Evolutionary conservation across 1,140 invertebrate species (phyloP).

Genomic region (Drosophila lacteicornis): DNA sequence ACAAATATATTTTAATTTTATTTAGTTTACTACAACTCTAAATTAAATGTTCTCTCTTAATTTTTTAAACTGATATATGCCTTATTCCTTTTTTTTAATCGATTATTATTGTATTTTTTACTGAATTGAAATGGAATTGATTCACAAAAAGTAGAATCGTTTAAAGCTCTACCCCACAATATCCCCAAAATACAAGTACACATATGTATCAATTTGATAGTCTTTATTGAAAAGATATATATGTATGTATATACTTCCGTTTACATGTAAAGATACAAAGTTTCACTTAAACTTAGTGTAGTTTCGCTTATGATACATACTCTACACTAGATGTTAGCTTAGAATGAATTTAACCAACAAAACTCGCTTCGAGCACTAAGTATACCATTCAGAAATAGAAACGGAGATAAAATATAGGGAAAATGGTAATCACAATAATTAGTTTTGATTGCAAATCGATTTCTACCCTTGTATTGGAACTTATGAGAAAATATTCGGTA

Average conservation of each 20-base stretch:
- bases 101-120: too few relatives aligned
- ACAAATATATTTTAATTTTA: too few relatives aligned
- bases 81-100: too few relatives aligned
- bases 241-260: conserved; percentile 29
- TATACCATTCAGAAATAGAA: conserved; percentile 60
- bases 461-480: conserved; percentile 4
- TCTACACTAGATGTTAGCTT: conserved; percentile 70
- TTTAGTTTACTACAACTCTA: too few relatives aligned
- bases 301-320: conserved; percentile 54
- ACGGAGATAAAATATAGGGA: conserved; percentile 28
- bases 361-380: conserved; percentile 71
- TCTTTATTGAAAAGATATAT: conserved; percentile 45
- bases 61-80: too few relatives aligned
- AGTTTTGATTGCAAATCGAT: conserved; percentile 50
- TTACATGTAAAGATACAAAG: conserved; percentile 55
- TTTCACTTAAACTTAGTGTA: conserved; percentile 51
- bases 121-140: too few relatives aligned
- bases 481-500: conserved; percentile 41
- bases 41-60: too few relatives aligned
- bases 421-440: conserved; percentile 67
- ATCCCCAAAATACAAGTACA: not conserved
- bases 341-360: conserved; percentile 73
- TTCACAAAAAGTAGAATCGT: too few relatives aligned
- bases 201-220: conserved; percentile 14
- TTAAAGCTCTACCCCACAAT: too few relatives aligned